Evolutionary conservation across 2,888 invertebrate genomes (phyloP), one percentile per base, ranked within the genome.

Genomic region (Caradrina clavipalpis): DNA sequence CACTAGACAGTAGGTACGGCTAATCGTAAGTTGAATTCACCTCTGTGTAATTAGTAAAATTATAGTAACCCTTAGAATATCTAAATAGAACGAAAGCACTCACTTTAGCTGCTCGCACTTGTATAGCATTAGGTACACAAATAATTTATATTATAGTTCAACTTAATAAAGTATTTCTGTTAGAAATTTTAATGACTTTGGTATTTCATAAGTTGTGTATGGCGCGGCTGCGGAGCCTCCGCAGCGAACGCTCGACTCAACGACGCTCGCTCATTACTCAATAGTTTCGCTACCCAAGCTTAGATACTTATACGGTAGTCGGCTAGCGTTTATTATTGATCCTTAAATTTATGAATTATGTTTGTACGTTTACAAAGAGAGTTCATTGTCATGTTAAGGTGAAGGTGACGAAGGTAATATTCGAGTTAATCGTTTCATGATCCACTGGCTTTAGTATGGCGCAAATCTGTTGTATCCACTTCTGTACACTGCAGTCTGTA

Each of bases 381-480:
- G 96, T 95, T 93, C 95, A 95, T 94, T 96, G 96, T 96, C 96
- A 96, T 96, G 96, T 93, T 92, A 76, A 90, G 86, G 92, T 94
- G 90, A 90, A 90, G 92, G 91, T 92, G 93, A 91, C 89, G 89
- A 91, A 91, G 91, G 88, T 93, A 90, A 90, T 94, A 95, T 95
- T 95, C 95, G 95, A 95, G 95, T 92, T 90, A 88, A 89, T 91
- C 86, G 88, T 89, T 90, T 85, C 82, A 86, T 90, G 91, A 90
- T 94, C 92, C 93, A 93, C 92, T 93, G 93, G 92, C 91, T 94
- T 79, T 95, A 99, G 96, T 99, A 99, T 90, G 99, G 99, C 95
- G 99, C 97, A 96, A 99, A 99, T 96, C 99, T 97, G 97, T 98
- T 99, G 97, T 98, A 99, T 88, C 98, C 98, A 95, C 98, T 98